Base-by-base conservation (phyloP, 2,888 invertebrate genomes). In the Euphydryas editha region DNA sequence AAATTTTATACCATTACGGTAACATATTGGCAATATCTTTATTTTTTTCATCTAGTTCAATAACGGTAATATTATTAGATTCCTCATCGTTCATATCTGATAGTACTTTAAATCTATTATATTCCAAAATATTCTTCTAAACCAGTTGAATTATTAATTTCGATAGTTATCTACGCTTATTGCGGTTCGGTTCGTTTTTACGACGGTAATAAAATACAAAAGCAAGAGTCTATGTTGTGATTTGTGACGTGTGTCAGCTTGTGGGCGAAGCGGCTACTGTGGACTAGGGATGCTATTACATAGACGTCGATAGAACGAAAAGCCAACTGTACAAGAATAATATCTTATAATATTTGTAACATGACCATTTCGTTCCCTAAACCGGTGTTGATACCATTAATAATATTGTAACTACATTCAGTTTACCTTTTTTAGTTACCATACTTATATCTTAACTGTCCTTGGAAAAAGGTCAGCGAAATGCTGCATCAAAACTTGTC, bases 241-340 rank as follows among this genome's bases (percentile, higher is more conserved):
- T 88, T 89, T 89, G 89, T 89, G 83, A 83, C 80, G 82, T 80
- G 79, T 79, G 78, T 77, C 78, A 72, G 76, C 39, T 82, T 70
- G 88, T 87, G 80, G 86, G 79, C 78, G 77, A 71, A 61, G 72
- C 76, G 73, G 87, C 88, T 88, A 86, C 88, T 76, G 86, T 82
- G 73, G 56, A 30, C 42, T 72, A 72, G 70, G 42, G 69, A 57
- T 64, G 36, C 51, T 56, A 21, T 36, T 56, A 46, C 42, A 49
- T 59, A 13, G 42, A 61, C 71, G 63, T 72, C 65, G 74, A 75
- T 75, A 49, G 13, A 44, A n/a, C 2, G 13, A 51, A 24, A 15
- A 13, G 6, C 15, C 6, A 20, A 5, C 8, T 47, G 7, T 10
- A n/a, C 5, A 44, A n/a, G 5, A 44, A 15, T 44, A 30, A 30